Percentiles rank a stretch among this genome's conserved stretches.
Conservation (phyloP, 2,888 invertebrate species). For the Nysson spinosus region DNA sequence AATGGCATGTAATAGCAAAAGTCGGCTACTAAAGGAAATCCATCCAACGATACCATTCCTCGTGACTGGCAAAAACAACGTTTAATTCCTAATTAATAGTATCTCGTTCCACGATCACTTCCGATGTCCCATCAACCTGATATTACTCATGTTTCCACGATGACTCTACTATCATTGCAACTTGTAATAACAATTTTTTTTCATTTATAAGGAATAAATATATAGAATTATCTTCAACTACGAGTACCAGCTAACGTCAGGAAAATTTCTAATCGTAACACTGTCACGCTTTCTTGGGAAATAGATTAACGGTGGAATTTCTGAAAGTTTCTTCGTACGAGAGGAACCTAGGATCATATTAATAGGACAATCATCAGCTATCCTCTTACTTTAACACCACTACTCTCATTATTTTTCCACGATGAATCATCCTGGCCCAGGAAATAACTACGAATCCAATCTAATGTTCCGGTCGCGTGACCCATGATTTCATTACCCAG, state of each 20-base stretch:
- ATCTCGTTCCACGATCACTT: slow-evolving; percentile 52
- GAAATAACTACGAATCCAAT: slow-evolving; percentile 43
- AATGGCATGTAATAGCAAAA: slow-evolving; percentile 73
- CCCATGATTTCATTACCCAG: slow-evolving; percentile 59
- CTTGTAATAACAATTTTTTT: slow-evolving; percentile 43
- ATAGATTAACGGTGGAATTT: slow-evolving; percentile 5
- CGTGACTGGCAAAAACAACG: slow-evolving; percentile 58
- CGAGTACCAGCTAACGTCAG: slow-evolving; percentile 3
- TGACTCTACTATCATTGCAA: slow-evolving; percentile 44
- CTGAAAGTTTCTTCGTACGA: background rate
- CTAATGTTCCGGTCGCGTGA: slow-evolving; percentile 61
- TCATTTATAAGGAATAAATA: no score
- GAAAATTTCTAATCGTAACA: slow-evolving; percentile 8
- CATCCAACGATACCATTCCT: slow-evolving; percentile 39
- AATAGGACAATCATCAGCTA: slow-evolving; percentile 18
- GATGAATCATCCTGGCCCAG: slow-evolving; percentile 35
- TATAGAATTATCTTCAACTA: slow-evolving; percentile 32
- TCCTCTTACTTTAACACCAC: background rate
- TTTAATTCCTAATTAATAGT: slow-evolving; percentile 60
- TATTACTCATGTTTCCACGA: slow-evolving; percentile 45
- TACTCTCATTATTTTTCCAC: slow-evolving; percentile 12
- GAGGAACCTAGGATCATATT: slow-evolving; percentile 9
- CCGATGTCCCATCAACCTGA: slow-evolving; percentile 42
- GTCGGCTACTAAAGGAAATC: slow-evolving; percentile 51
- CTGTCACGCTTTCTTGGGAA: slow-evolving; percentile 11